Evolutionary conservation across 2,797 vertebrate species (phyloP), one percentile per base, ranked within the genome.

Genomic region (Threskiornis aethiopicus): DNA sequence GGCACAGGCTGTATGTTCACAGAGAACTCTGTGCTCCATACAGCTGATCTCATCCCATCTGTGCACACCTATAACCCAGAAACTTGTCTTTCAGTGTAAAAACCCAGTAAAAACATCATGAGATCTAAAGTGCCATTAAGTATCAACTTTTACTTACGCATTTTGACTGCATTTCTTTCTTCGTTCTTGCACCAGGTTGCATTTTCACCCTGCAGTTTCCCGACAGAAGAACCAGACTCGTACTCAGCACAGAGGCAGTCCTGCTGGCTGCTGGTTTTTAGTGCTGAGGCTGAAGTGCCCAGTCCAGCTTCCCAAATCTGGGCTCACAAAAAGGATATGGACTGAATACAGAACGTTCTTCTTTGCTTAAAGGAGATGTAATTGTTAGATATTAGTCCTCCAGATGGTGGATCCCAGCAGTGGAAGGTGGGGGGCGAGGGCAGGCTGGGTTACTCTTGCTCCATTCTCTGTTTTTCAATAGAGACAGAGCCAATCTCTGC

Each of bases 101-200:
- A 57, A 78, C 47, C 42, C 37, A 62, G 22, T 37, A 52, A 73
- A 57, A 57, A 59, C 33, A 42, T 47, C 49, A 47, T 7, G 24
- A 90, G 15, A 84, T 33, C 39, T 28, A 14, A 72, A 58, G 17
- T 35, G 41, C 59, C 8, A 2, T 59, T 54, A 64, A 65, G 49
- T 62, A 58, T 49, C 37, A 41, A 24, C 44, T 75, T 84, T 81
- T 52, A 10, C 28, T 28, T 55, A 21, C 3, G 54, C 31, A 37
- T 37, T 84, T 51, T 26, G 79, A 37, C 52, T 52, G n/a, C 17
- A 31, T 46, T 62, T 61, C 62, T 80, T 26, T 61, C n/a, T 51
- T 37, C 0, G 0, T 51, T 39, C 35, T 65, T 42, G n/a, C 31
- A 37, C 58, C 1, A 3, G 47, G 57, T 35, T 80, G 44, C 7